Percentiles rank a stretch among this genome's conserved stretches.
These are phyloP conservation scores for Eulemur macaco DNA, from an alignment of 2,113 vertebrate genomes.

Conservation along the genomic window DNA sequence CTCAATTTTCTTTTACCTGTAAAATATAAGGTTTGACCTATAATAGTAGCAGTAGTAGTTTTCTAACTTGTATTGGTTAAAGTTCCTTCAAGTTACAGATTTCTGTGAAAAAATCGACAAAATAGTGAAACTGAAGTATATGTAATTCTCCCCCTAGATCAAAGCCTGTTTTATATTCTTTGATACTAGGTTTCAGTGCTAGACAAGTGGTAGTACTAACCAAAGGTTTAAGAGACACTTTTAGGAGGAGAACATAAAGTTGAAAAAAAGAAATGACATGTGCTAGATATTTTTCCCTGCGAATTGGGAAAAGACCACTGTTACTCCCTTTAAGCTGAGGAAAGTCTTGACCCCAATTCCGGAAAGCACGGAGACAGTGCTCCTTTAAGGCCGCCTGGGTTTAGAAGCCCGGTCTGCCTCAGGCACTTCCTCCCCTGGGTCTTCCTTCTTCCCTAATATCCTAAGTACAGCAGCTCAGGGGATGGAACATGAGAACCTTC, in stretches of 20 bases:
- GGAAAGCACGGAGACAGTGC: background rate
- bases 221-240: background rate
- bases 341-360: background rate
- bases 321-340: background rate
- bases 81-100: background rate
- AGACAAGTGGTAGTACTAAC: background rate
- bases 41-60: no score
- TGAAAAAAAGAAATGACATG: background rate
- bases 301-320: background rate
- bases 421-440: background rate
- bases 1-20: background rate
- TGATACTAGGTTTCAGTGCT: background rate
- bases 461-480: background rate
- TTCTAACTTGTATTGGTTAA: background rate
- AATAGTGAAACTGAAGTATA: background rate
- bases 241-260: background rate
- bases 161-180: background rate
- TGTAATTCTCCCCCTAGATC: background rate
- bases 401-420: background rate
- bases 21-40: background rate
- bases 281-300: background rate
- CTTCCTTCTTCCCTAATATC: background rate
- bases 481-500: background rate
- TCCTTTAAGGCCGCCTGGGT: background rate
- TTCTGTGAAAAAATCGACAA: background rate